Conservation (phyloP, 2,888 invertebrate species). For the Drosophila melanosoma region DNA sequence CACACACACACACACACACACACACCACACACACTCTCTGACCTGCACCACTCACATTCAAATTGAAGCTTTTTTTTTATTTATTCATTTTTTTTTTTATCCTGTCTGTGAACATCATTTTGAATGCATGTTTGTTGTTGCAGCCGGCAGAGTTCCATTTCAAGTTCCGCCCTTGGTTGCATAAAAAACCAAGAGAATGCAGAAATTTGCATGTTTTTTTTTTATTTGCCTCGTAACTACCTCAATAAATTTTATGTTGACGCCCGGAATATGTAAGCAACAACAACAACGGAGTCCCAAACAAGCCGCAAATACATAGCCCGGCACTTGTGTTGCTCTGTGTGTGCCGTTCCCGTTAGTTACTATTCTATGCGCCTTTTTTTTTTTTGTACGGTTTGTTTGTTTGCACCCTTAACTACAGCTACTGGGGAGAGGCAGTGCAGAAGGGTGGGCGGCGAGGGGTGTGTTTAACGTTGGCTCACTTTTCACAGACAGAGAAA, state of each 20-base stretch:
- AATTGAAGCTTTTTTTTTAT: neutral
- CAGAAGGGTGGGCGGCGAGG: neutral
- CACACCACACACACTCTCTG: neutral
- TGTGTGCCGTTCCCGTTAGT: constrained; percentile 41
- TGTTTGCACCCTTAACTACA: constrained; percentile 44
- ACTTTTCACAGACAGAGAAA: neutral
- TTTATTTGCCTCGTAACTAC: constrained; percentile 67
- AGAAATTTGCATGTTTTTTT: constrained; percentile 42
- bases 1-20: neutral
- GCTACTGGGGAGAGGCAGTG: neutral
- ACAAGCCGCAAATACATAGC: constrained; percentile 38
- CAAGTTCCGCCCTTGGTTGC: constrained; percentile 30
- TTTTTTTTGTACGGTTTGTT: neutral
- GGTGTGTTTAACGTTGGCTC: neutral
- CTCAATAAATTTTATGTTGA: constrained; percentile 81
- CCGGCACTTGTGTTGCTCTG: constrained; percentile 47
- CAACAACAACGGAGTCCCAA: constrained; percentile 8
- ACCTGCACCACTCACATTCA: constrained; percentile 38
- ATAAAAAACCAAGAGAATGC: constrained; percentile 7
- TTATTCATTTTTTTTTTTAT: constrained; percentile 2
- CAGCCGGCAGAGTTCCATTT: constrained; percentile 54
- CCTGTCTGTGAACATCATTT: constrained; percentile 52
- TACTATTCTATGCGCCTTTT: constrained; percentile 47
- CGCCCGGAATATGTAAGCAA: constrained; percentile 54
- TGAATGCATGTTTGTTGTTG: constrained; percentile 71